phyloP scores from a whole-genome alignment of 2,888 invertebrate species.

The Tolmerus cingulatus region DNA sequence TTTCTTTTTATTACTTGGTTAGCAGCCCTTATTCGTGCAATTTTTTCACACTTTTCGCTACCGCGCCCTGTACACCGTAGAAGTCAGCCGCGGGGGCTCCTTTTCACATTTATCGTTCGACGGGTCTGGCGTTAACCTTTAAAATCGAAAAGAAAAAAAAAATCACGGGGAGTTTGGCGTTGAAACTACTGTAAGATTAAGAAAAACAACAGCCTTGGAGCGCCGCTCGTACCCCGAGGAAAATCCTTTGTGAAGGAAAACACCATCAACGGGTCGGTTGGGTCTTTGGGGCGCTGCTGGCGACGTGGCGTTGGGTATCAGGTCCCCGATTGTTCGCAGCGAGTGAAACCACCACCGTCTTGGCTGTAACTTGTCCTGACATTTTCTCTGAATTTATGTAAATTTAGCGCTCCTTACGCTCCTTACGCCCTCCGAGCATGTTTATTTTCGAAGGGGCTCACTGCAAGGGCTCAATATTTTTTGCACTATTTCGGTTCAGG shows the following conservation, averaged over 20 bases:
- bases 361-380: slow-evolving; percentile 1
- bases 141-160: not conserved
- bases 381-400: slow-evolving; percentile 16
- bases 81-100: not conserved
- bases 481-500: not conserved
- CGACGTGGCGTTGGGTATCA: not conserved
- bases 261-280: not conserved
- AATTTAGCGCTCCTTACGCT: not conserved
- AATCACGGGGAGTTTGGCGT: not conserved
- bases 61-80: not conserved
- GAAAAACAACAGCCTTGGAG: not conserved
- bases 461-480: slow-evolving; percentile 15
- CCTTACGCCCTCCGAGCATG: not conserved
- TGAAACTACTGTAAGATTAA: not conserved
- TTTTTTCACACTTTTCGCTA: not conserved
- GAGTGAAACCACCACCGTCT: not conserved
- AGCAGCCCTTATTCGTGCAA: not conserved
- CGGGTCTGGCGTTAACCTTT: not conserved
- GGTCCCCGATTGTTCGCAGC: not conserved
- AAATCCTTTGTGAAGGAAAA: not conserved
- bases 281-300: not conserved
- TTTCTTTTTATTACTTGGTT: not conserved
- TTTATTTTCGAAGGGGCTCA: slow-evolving; percentile 2
- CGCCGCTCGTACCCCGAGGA: not conserved
- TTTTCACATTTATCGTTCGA: not conserved